phyloP scores from a whole-genome alignment of 2,888 invertebrate species.

The Nineta flava region DNA sequence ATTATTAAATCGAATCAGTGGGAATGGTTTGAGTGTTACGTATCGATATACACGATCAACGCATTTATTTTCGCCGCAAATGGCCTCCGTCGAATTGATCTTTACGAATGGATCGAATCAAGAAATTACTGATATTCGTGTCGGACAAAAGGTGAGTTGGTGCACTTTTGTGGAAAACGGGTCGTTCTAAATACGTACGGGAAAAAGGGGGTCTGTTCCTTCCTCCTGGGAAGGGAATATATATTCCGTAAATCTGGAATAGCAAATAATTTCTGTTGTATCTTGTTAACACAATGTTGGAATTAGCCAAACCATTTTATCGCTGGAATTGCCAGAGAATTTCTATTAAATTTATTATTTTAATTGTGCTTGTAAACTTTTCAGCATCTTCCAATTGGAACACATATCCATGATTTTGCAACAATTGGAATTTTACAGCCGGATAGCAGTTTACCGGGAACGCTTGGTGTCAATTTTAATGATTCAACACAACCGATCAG shows the following conservation, averaged over 20 bases:
- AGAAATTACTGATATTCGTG: conserved; percentile 49
- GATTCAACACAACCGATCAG: conserved; percentile 80
- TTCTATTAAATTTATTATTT: background rate
- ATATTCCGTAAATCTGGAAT: too few relatives aligned
- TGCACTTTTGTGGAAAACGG: too few relatives aligned
- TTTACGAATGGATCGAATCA: conserved; percentile 56
- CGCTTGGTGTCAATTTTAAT: conserved; percentile 80
- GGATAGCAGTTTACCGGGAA: conserved; percentile 44
- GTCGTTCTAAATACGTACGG: too few relatives aligned
- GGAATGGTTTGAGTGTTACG: conserved; percentile 46
- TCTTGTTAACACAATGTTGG: too few relatives aligned
- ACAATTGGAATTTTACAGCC: conserved; percentile 46
- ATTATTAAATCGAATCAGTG: conserved; percentile 54
- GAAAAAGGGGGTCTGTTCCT: too few relatives aligned
- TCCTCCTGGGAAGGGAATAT: too few relatives aligned
- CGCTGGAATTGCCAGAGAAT: too few relatives aligned
- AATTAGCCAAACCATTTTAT: too few relatives aligned
- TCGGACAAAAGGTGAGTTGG: conserved; percentile 51
- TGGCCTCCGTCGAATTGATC: conserved; percentile 67
- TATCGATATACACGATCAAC: conserved; percentile 61
- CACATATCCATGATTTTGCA: conserved; percentile 60
- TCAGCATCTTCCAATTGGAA: conserved; percentile 49
- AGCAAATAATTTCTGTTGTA: too few relatives aligned
- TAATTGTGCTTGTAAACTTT: conserved; percentile 13
- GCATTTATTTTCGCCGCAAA: conserved; percentile 62